Base-by-base conservation (phyloP, 2,888 invertebrate species). In the Tachina fera region DNA sequence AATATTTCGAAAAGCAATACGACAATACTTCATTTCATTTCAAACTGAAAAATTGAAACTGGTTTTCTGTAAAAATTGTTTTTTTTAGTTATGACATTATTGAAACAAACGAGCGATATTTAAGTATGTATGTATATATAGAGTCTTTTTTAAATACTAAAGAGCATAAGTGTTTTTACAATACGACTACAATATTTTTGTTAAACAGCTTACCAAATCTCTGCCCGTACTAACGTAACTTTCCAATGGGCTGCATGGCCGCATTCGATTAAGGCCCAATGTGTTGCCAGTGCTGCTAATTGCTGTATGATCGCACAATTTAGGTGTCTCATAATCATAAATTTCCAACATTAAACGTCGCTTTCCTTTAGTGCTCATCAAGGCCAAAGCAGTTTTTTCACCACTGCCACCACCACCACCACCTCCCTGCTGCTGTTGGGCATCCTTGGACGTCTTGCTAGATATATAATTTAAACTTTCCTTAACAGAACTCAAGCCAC, bases 221-320 rank as follows among this genome's bases (percentile, higher is more conserved):
- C 93, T 89, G 75, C 92, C 93, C 0, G 93, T 91, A 84, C 95
- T 95, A 67, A 97, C 94, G 92, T 97, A 97, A 88, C 97, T 97
- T 93, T 97, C 97, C 53, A 96, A 95, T 13, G 95, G 94, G 61
- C 95, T 95, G 90, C 97, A 97, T 0, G 97, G 97, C 58, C 97
- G 94, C 13, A 97, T 89, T 84, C 91, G 91, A 87, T 91, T 91
- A 87, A 91, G 92, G 49, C 91, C 92, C 39, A 91, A 80, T 14
- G 90, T 89, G 71, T 90, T 90, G 49, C 91, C 91, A 13, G 89
- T 90, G 82, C 89, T 91, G 74, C 91, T 91, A 83, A 92, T 97
- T 58, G 95, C 94, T 87, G 97, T 95, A 90, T 97, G 97, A 87
- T 97, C 97, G 92, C 97, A 97, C 71, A 97, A 93, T 88, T 95